Percentiles rank a stretch among this genome's conserved stretches.
Conservation (phyloP, 2,888 invertebrate genomes). For the Rhagonycha fulva region DNA sequence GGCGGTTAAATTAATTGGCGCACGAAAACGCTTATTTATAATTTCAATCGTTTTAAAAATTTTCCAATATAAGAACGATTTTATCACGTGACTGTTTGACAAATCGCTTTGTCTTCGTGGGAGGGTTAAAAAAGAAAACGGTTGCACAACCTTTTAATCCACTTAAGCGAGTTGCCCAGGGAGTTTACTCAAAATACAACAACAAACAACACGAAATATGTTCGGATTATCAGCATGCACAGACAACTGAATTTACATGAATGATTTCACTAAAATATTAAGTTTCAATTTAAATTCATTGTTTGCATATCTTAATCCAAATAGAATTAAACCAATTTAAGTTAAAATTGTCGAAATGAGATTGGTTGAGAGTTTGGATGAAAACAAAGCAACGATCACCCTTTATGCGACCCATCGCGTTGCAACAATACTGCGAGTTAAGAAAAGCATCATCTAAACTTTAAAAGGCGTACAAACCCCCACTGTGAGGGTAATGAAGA, state of each 20-base stretch:
- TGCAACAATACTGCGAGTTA: slow-evolving; percentile 37
- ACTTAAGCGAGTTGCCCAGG: slow-evolving; percentile 39
- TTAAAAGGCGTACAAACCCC: slow-evolving; percentile 44
- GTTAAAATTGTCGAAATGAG: slow-evolving; percentile 46
- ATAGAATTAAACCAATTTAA: slow-evolving; percentile 40
- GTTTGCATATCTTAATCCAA: slow-evolving; percentile 24
- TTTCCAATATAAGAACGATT: slow-evolving; percentile 6
- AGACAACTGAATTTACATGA: slow-evolving; percentile 29
- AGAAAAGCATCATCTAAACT: slow-evolving; percentile 42
- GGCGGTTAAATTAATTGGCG: background rate
- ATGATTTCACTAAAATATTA: slow-evolving; percentile 26
- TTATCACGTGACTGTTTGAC: slow-evolving; percentile 32
- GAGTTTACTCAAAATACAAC: slow-evolving; percentile 30
- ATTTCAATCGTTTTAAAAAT: background rate
- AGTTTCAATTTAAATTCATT: slow-evolving; percentile 34
- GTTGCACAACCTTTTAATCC: slow-evolving; percentile 43
- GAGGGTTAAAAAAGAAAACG: slow-evolving; percentile 34
- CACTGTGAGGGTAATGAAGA: slow-evolving; percentile 53
- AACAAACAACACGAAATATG: slow-evolving; percentile 34
- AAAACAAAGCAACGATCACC: slow-evolving; percentile 42
- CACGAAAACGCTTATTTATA: background rate
- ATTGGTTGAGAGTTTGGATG: slow-evolving; percentile 42
- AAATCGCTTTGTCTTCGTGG: slow-evolving; percentile 33
- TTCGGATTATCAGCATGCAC: slow-evolving; percentile 33
- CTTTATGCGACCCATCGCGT: slow-evolving; percentile 43